A percentile compares a stretch with the other conserved stretches of the same genome.
Evolutionary conservation across 2,113 vertebrate genomes (phyloP).

Genomic region (human): DNA sequence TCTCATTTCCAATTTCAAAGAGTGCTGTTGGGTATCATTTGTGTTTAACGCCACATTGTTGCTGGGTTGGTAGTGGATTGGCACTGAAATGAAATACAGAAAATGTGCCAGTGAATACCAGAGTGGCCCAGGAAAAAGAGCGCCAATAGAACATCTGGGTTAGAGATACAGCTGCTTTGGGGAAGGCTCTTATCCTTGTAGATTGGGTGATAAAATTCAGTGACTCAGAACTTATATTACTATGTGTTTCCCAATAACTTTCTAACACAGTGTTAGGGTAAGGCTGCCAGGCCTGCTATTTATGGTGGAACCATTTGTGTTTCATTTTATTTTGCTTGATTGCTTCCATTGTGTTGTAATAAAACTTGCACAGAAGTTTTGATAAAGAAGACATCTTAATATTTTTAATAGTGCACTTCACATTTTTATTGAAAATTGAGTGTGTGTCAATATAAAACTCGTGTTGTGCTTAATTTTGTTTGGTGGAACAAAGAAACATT

Average conservation of each 20-base stretch:
- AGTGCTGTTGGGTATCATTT: slow-evolving; percentile 1
- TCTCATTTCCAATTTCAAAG: slow-evolving; percentile 53
- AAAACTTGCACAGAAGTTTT: neutral
- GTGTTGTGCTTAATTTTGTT: slow-evolving; percentile 3
- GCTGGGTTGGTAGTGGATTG: neutral
- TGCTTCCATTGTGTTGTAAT: neutral
- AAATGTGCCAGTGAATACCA: neutral
- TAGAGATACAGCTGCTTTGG: slow-evolving; percentile 21
- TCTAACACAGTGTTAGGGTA: neutral
- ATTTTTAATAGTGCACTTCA: neutral
- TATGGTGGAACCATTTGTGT: neutral
- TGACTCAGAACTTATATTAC: slow-evolving; percentile 55
- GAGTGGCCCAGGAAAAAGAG: neutral
- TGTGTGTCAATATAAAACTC: neutral
- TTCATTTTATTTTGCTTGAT: slow-evolving; percentile 52
- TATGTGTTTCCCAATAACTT: slow-evolving; percentile 44
- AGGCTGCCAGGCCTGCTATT: neutral
- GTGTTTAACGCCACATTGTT: neutral
- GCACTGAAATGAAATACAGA: neutral
- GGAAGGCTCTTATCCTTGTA: slow-evolving; percentile 8
- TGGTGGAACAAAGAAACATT: neutral
- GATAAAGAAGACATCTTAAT: neutral
- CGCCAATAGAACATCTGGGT: slow-evolving; percentile 34
- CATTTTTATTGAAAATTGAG: neutral
- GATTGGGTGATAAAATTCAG: slow-evolving; percentile 57